Base-by-base conservation (phyloP, 2,888 invertebrate genomes). In the Caenorhabditis panamensis region DNA sequence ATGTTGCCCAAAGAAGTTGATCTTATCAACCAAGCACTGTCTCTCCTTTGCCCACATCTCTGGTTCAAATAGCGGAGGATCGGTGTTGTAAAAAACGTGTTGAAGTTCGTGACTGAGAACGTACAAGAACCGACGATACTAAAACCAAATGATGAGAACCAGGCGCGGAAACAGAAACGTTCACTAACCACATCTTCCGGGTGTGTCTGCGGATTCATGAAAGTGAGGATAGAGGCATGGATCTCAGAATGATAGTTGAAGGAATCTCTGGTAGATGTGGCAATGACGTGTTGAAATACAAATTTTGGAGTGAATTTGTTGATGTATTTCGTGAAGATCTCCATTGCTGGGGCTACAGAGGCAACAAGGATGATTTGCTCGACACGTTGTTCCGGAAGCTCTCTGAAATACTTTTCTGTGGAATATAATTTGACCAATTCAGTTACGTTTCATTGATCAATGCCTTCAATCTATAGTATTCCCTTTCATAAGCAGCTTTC, bases 231-330 rank as follows among this genome's bases (percentile, higher is more conserved):
- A 0, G 80, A 64, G 2, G 75, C 56, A 24, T 69, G 69, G 13
- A 75, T 54, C 24, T 75, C 75, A 37, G 75, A 54, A 2, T 64
- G 69, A 26, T 71, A 80, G 37, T 75, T 80, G 75, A 80, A 80
- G 0, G 71, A 75, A 26, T 66, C 69, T 16, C 11, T 24, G 0
- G 80, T 36, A 2, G 75, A 26, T 11, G 69, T 53, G 1, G 80
- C 75, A 24, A 59, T 28, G 11, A 80, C 61, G 26, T 62, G 58
- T 54, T 80, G 75, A 56, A 75, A 80, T 2, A 80, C 18, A 16
- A 80, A 80, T 56, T 66, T n/a, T 11, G 66, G 36, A 3, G 75
- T 59, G 44, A 61, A 66, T 4, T 61, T 66, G 5, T 59, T 66
- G 6, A 80, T 71, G 59, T 80, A 80, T 9, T 66, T 59, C 6